phyloP scores from a whole-genome alignment of 2,797 vertebrate genomes.

The Vireo griseus region DNA sequence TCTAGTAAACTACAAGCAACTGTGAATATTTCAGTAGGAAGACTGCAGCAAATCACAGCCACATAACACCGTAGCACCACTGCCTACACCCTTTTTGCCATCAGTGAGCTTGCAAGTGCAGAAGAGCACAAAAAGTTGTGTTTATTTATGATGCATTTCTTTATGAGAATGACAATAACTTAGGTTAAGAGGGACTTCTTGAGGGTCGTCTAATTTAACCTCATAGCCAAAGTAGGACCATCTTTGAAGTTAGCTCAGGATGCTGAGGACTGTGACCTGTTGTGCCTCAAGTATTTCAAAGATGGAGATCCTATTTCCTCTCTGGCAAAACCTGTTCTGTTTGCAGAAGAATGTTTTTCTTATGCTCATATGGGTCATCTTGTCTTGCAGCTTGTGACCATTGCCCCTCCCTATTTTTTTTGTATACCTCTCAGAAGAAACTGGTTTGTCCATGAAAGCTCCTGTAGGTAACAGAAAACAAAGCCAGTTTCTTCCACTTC shows the following conservation, averaged over 20 bases:
- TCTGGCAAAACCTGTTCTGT: background rate
- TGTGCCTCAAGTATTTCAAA: background rate
- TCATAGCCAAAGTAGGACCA: background rate
- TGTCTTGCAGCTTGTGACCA: background rate
- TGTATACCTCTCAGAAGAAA: background rate
- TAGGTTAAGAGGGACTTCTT: background rate
- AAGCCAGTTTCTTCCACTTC: background rate
- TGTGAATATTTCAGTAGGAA: background rate
- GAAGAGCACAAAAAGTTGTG: background rate
- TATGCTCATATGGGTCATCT: rapidly evolving
- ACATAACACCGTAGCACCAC: background rate
- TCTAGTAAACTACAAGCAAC: background rate
- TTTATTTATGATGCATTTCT: background rate
- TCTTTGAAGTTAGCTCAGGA: background rate
- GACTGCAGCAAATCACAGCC: background rate
- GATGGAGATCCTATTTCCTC: background rate
- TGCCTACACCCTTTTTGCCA: background rate
- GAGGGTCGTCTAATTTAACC: background rate
- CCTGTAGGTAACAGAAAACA: background rate
- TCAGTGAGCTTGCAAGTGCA: background rate
- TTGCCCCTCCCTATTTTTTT: background rate
- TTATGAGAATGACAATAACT: background rate
- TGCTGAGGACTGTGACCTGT: background rate
- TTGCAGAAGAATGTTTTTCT: background rate
- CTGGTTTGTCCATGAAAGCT: background rate